Base-by-base conservation (phyloP, 2,888 invertebrate species). In the Lepidochrysops patricia region DNA sequence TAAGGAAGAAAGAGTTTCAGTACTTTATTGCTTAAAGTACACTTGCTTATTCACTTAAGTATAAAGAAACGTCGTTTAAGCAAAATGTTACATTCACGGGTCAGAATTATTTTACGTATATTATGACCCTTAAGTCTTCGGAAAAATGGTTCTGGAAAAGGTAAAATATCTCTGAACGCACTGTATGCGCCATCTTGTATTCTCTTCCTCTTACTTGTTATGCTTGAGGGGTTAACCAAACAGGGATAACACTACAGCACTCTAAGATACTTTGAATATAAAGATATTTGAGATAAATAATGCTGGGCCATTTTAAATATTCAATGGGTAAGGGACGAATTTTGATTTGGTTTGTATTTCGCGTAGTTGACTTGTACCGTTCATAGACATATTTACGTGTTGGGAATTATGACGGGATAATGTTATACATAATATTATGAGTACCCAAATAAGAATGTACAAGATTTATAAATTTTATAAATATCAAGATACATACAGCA, bases 201-300 rank as follows among this genome's bases (percentile, higher is more conserved):
- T 64, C 62, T 63, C 64, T 62, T 67, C 68, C 64, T 69, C 69
- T 65, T 68, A 66, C 66, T 69, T 71, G 69, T 71, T 69, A 72
- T 70, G 67, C 68, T 68, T 70, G 66, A 66, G 61, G 71, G 67
- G 68, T 68, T 66, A 67, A 72, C 66, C 64, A 65, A 64, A 69
- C 66, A 70, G 69, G 68, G 67, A 68, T 69, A 70, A 61, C 63
- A 64, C 63, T 58, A 57, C 25, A n/a, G 35, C 35, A 37, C 34
- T 56, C 56, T 56, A 56, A 60, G 43, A 58, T 37, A 29, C 54
- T 52, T 19, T 54, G 29, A 54, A 54, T 52, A 15, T 29, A 35
- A 32, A 25, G 26, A 54, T 58, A 34, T 61, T 62, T 54, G 58
- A 64, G 60, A 61, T 61, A 63, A 66, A 54, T 54, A 57, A 37